Conservation (phyloP, 2,888 invertebrate genomes). For the Mythimna loreyi region DNA sequence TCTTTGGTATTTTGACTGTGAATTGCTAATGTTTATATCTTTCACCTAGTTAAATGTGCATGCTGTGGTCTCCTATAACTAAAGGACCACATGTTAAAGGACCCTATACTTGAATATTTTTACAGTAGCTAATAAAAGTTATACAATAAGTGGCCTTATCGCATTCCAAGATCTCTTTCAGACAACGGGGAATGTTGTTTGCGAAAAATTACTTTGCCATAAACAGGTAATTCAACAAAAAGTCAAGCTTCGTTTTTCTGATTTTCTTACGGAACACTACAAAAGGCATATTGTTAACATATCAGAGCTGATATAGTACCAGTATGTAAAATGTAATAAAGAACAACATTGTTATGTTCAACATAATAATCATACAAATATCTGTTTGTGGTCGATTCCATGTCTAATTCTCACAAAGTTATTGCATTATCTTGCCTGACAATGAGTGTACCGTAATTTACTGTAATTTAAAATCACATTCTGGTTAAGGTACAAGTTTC, state of each 20-base stretch:
- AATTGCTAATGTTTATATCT: too few species aligned
- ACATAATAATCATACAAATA: constrained; percentile 47
- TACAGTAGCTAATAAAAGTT: too few species aligned
- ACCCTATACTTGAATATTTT: too few species aligned
- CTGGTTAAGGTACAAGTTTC: not conserved
- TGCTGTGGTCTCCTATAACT: too few species aligned
- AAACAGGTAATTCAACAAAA: constrained; percentile 1
- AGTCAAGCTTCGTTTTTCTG: not conserved
- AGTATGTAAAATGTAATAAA: constrained; percentile 11
- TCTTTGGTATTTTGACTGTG: too few species aligned
- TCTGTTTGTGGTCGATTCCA: constrained; percentile 56
- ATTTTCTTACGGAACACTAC: not conserved
- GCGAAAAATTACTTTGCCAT: not conserved
- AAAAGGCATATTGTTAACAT: constrained; percentile 27
- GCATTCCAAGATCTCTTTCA: too few species aligned
- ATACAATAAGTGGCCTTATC: too few species aligned
- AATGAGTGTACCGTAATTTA: constrained; percentile 40
- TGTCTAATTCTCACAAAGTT: constrained; percentile 45
- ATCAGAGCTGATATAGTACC: not conserved
- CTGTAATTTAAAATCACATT: constrained; percentile 19
- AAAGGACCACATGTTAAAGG: too few species aligned
- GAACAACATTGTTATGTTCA: constrained; percentile 40
- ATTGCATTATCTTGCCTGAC: constrained; percentile 47
- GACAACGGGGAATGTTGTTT: too few species aligned
- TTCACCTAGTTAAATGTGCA: too few species aligned